Conservation (phyloP, 2,113 vertebrate genomes). For the Octodon degus region DNA sequence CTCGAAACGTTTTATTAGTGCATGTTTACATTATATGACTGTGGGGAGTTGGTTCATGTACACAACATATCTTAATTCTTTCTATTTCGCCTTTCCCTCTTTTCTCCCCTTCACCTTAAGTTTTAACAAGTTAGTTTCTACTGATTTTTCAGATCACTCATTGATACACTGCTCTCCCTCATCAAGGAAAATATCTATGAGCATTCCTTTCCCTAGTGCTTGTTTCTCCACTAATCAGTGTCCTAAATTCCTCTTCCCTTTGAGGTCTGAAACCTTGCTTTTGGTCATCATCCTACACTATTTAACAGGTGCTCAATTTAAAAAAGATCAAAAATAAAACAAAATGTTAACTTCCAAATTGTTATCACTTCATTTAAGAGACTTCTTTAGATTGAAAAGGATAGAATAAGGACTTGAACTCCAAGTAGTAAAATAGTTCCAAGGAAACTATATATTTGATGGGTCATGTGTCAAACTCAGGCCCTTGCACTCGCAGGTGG, state of each 20-base stretch:
- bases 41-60: not conserved
- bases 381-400: not conserved
- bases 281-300: not conserved
- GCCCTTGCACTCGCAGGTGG: too few species aligned
- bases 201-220: not conserved
- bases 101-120: not conserved
- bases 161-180: not conserved
- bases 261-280: not conserved
- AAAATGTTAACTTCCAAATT: not conserved
- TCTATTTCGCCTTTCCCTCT: not conserved
- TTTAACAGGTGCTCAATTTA: not conserved
- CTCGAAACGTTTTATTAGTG: not conserved
- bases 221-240: not conserved
- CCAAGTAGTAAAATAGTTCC: not conserved
- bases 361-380: not conserved
- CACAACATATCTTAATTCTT: not conserved
- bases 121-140: constrained; percentile 5
- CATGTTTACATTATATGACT: not conserved
- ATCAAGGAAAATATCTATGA: not conserved
- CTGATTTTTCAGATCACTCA: not conserved
- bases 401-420: not conserved
- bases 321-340: not conserved
- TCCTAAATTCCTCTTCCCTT: not conserved
- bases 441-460: not conserved
- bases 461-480: too few species aligned